Evolutionary conservation across 2,113 vertebrate species (phyloP), one percentile per base, ranked within the genome.

Genomic region (Lathamus discolor): DNA sequence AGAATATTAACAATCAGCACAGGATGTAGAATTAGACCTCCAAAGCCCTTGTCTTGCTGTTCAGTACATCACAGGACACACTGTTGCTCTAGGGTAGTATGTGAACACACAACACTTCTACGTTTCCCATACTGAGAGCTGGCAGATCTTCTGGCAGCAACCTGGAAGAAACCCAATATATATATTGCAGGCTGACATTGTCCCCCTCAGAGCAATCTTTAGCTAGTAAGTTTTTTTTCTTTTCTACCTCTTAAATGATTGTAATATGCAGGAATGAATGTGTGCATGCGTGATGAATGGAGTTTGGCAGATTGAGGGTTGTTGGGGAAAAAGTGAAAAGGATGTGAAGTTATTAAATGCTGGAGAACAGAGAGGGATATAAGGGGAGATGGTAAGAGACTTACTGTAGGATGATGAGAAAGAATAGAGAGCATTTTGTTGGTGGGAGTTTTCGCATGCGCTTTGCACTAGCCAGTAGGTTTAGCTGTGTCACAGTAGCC

Each of bases 281-380:
- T 17, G 7, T 0, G 0, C 39, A 10, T 82, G 43, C 79, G 39
- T 27, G 16, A 4, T 80, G 35, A 85, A 57, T 9, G 11, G 15
- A 92, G 25, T 37, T 11, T 22, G 25, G 41, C 9, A 3, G 3
- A 9, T 22, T 59, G 24, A 49, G 18, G 6, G 15, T 7, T 81
- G 29, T 31, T 17, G 37, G 61, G 12, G 1, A 7, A 52, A 67
- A 66, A 69, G 27, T 17, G 22, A 37, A 79, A 90, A 41, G 37
- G 1, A 14, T 48, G 2, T 20, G 10, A 41, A 49, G 6, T 5
- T 52, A 24, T 89, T 70, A 63, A 83, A 55, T 48, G 27, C 29
- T 80, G 67, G 28, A 78, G 10, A 82, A 67, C n/a, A 83, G 54
- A 8, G 35, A 59, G 14, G 19, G 78, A 61, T 37, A 18, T 68